Evolutionary conservation across 2,113 vertebrate species (phyloP).

Genomic region (Theristicus caerulescens): DNA sequence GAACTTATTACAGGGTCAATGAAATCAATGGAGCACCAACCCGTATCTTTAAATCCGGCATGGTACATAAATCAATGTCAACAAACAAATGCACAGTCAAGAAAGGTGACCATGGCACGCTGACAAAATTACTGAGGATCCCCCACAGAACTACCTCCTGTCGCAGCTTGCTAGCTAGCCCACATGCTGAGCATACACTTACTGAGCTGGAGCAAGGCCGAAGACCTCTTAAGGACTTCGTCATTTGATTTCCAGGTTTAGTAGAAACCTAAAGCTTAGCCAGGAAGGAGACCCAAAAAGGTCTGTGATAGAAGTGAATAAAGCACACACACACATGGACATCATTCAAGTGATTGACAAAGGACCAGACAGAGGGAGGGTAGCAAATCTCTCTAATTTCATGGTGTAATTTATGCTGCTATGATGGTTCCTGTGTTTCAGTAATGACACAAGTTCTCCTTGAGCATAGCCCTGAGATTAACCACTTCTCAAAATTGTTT

Average conservation of each 20-base stretch:
- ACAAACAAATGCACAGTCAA: not conserved
- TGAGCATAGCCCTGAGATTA: not conserved
- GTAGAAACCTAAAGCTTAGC: not conserved
- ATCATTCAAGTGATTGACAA: not conserved
- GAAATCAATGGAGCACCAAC: not conserved
- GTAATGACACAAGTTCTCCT: not conserved
- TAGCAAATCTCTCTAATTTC: not conserved
- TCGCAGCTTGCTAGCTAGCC: not conserved
- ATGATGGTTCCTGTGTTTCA: not conserved
- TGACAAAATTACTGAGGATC: not conserved
- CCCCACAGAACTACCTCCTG: not conserved
- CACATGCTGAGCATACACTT: fast-evolving
- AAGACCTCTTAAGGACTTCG: not conserved
- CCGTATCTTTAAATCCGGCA: fast-evolving
- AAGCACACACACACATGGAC: not conserved
- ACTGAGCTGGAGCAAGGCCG: not conserved
- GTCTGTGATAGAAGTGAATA: not conserved
- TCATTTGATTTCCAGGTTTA: not conserved
- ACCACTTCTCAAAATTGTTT: not conserved
- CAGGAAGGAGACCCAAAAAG: not conserved
- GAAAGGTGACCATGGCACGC: not conserved
- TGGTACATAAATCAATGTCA: not conserved
- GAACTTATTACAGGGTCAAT: not conserved
- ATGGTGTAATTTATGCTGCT: not conserved
- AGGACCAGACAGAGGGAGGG: not conserved